Evolutionary conservation across 2,888 invertebrate genomes (phyloP), one percentile per base, ranked within the genome.

Genomic region (Rugalucina vietnamica): DNA sequence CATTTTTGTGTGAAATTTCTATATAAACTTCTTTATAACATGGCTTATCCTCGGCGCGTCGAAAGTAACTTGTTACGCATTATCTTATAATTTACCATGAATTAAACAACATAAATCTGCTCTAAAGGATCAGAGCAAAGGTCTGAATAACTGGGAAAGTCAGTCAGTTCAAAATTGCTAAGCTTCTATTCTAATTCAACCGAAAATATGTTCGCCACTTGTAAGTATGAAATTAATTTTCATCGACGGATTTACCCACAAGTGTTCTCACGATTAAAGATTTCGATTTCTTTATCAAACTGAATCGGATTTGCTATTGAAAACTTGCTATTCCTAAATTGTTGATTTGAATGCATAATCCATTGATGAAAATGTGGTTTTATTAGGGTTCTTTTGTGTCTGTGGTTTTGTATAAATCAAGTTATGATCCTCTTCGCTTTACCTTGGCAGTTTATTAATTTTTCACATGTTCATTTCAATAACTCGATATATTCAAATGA

Each of bases 391-490:
- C 65, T 65, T 65, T 65, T 65, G 65, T 65, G 65, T 65, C 65
- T 65, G 65, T 34, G 34, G 65, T 34, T 21, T 32, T 65, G 8
- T 65, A 65, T 65, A 32, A 65, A n/a, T 65, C 65, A 65, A 65
- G 29, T 71, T 43, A 71, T 71, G 14, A 43, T 71, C 71, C 21
- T 27, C 21, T 27, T 39, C 71, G 71, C 75, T 57, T 54, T 24
- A 12, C 75, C 57, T 54, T 82, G 85, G 74, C 76, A 85, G 85
- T 85, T 85, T 85, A 85, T 85, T 85, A 85, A 85, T 85, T 82
- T 85, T 82, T 85, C 85, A 82, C 85, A 85, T 85, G 65, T 21
- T 65, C 65, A 65, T 65, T 65, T 65, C 65, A 34, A 21, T 34
- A 29, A 34, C 34, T 65, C 24, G 21, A 34, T 65, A 34, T 34